Evolutionary conservation across 2,888 invertebrate species (phyloP).

Genomic region (Ormyrus nitidulus): DNA sequence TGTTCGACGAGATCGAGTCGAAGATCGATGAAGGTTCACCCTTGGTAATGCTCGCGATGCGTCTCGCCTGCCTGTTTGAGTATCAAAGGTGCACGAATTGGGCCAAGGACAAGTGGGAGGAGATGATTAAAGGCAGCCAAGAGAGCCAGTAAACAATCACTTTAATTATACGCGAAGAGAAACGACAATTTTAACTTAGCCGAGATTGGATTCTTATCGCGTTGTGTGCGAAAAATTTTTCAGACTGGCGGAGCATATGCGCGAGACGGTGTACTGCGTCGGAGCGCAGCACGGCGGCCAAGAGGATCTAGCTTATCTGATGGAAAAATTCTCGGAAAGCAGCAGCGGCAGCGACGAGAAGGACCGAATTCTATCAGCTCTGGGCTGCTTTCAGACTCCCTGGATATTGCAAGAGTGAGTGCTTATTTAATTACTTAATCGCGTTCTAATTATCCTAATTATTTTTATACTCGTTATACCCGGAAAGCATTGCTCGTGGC

Average conservation of each 20-base stretch:
- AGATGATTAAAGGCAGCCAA: conserved; percentile 28
- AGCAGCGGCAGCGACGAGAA: conserved; percentile 64
- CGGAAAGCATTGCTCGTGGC: no score
- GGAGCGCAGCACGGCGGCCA: conserved; percentile 66
- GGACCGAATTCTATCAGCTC: conserved; percentile 65
- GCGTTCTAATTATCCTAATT: no score
- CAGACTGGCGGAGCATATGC: conserved; percentile 65
- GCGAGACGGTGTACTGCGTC: conserved; percentile 66
- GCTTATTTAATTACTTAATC: not conserved
- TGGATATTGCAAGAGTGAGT: conserved; percentile 70
- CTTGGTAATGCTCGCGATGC: conserved; percentile 63
- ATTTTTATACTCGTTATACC: no score
- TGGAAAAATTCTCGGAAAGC: conserved; percentile 59
- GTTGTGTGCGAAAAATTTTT: conserved; percentile 26
- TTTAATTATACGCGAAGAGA: not conserved
- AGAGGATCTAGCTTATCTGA: conserved; percentile 66
- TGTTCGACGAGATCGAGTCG: conserved; percentile 62
- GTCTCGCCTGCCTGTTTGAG: conserved; percentile 66
- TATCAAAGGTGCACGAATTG: conserved; percentile 64
- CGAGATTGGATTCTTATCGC: no score
- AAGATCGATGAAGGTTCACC: conserved; percentile 61
- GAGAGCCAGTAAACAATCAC: conserved; percentile 34
- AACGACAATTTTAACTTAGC: no score
- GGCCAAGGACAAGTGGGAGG: conserved; percentile 60
- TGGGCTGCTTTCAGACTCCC: conserved; percentile 69